Evolutionary conservation across 2,797 vertebrate genomes (phyloP).

Genomic region (Delichon dasypus): DNA sequence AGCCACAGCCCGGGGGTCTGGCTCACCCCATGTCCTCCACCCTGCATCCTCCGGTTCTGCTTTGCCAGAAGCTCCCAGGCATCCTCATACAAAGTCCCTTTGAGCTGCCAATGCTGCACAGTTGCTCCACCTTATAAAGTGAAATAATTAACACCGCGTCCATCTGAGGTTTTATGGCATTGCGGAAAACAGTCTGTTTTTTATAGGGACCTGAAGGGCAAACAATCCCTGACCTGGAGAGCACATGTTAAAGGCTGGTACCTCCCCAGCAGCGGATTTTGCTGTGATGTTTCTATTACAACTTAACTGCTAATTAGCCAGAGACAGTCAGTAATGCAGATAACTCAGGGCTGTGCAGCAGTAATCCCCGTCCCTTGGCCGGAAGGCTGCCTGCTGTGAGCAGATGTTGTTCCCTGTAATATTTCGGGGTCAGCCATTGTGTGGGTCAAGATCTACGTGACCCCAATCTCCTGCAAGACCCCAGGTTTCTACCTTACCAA

Average conservation of each 20-base stretch:
- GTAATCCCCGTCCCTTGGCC: neutral
- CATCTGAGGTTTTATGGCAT: slow-evolving; percentile 23
- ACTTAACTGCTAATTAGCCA: neutral
- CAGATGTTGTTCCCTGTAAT: neutral
- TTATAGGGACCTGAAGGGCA: slow-evolving; percentile 47
- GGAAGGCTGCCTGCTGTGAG: neutral
- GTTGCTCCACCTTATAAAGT: slow-evolving; percentile 4
- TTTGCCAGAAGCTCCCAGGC: neutral
- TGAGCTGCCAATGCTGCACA: neutral
- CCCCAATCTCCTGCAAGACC: neutral
- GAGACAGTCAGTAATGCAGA: neutral
- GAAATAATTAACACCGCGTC: neutral
- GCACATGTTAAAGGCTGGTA: neutral
- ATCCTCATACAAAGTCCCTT: neutral
- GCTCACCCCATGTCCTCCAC: neutral
- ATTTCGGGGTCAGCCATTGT: neutral
- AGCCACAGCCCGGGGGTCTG: rapidly evolving
- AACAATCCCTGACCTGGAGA: slow-evolving; percentile 50
- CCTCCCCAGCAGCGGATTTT: slow-evolving; percentile 6
- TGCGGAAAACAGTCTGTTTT: neutral
- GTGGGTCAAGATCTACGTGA: neutral
- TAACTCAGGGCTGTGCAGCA: neutral
- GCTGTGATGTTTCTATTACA: slow-evolving; percentile 9
- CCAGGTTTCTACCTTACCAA: neutral
- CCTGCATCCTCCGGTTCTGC: neutral